These are phyloP conservation scores for Xestobium rufovillosum DNA, from an alignment of 2,888 invertebrate species.

Conservation along the genomic window DNA sequence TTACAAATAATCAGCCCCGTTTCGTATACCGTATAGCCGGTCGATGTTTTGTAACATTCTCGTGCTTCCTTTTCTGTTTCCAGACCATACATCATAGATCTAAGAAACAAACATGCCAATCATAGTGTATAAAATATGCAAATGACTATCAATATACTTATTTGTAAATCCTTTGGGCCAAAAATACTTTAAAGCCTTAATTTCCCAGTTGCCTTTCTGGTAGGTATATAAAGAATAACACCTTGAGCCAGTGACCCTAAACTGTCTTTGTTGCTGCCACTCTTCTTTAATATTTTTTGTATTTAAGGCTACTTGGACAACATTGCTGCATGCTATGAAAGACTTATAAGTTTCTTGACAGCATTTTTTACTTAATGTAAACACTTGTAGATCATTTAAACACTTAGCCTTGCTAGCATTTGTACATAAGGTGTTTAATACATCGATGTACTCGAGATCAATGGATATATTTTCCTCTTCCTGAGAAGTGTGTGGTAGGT, in stretches of 20 bases:
- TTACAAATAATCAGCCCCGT: not conserved
- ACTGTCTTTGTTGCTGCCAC: conserved; percentile 16
- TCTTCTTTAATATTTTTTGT: not conserved
- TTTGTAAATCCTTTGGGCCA: conserved; percentile 15
- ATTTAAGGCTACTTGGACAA: not conserved
- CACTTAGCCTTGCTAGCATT: not conserved
- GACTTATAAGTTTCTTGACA: not conserved
- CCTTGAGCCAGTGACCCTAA: conserved; percentile 17
- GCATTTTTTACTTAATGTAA: not conserved
- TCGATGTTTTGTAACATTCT: not conserved
- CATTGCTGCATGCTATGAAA: not conserved
- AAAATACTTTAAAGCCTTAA: conserved; percentile 16
- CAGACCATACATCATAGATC: not conserved
- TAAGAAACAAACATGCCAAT: not conserved
- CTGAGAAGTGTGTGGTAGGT: too few species aligned
- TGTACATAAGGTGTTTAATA: not conserved
- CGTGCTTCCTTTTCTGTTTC: conserved; percentile 1
- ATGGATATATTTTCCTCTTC: not conserved
- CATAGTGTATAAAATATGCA: too few species aligned
- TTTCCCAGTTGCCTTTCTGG: conserved; percentile 14
- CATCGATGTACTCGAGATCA: not conserved
- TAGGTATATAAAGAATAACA: conserved; percentile 16
- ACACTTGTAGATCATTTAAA: not conserved
- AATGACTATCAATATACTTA: conserved; percentile 11
- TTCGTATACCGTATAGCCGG: conserved; percentile 1